These are phyloP conservation scores for Macrobrachium rosenbergii DNA, from an alignment of 1,140 invertebrate genomes.

Conservation along the genomic window DNA sequence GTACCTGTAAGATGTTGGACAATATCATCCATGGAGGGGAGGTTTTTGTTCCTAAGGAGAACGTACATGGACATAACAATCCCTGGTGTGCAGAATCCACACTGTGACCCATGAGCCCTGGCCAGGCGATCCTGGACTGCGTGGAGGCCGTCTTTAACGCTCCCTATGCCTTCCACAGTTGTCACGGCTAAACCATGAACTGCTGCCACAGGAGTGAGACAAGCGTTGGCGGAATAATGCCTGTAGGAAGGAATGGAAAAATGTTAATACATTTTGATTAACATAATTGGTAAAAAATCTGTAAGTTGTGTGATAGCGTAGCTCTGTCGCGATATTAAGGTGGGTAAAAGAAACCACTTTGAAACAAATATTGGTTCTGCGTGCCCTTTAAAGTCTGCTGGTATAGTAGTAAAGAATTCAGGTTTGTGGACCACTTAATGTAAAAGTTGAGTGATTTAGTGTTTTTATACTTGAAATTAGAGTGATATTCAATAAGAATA, in stretches of 20 bases:
- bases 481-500: too few species aligned
- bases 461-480: too few species aligned
- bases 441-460: too few species aligned
- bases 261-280: too few species aligned
- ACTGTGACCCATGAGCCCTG: conserved; percentile 87
- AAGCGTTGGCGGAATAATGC: conserved; percentile 91
- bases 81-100: conserved; percentile 92
- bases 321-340: too few species aligned
- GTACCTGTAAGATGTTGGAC: conserved; percentile 83
- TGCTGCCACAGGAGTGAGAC: conserved; percentile 85
- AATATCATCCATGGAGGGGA: conserved; percentile 78
- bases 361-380: too few species aligned
- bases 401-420: too few species aligned
- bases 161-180: conserved; percentile 84
- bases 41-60: conserved; percentile 79
- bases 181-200: conserved; percentile 89
- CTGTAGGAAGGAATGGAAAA: conserved; percentile 68
- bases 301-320: too few species aligned
- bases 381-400: too few species aligned
- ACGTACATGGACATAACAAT: conserved; percentile 97
- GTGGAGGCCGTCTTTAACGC: conserved; percentile 67
- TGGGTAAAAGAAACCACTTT: too few species aligned
- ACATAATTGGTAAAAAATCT: too few species aligned
- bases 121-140: conserved; percentile 81
- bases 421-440: too few species aligned